phyloP scores from a whole-genome alignment of 2,797 vertebrate species.

The Uromys caudimaculatus region DNA sequence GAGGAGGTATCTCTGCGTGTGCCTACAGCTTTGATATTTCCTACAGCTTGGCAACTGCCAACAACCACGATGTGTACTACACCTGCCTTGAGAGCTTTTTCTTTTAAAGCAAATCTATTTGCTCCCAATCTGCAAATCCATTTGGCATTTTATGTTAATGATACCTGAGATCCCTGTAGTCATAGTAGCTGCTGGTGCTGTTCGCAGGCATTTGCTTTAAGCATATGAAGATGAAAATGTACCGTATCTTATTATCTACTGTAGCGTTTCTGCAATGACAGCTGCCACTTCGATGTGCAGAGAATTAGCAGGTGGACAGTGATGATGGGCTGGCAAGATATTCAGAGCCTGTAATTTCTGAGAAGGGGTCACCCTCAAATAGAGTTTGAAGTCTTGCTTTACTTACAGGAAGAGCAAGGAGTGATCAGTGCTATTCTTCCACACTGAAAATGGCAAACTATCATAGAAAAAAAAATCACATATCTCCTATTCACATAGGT shows the following conservation, averaged over 20 bases:
- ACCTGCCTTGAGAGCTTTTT: background rate
- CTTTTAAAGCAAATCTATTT: conserved; percentile 61
- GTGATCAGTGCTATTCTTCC: conserved; percentile 17
- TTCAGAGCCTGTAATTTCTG: conserved; percentile 61
- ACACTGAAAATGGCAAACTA: conserved; percentile 21
- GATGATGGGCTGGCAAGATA: conserved; percentile 63
- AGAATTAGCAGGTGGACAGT: conserved; percentile 76
- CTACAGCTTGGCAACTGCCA: background rate
- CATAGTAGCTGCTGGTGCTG: background rate
- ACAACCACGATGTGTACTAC: background rate
- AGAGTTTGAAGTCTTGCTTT: conserved; percentile 55
- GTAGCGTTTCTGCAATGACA: conserved; percentile 65
- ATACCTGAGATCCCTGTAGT: conserved; percentile 3
- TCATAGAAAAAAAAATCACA: background rate
- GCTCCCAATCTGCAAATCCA: conserved; percentile 59
- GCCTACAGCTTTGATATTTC: background rate
- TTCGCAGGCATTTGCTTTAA: conserved; percentile 69
- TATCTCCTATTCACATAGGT: background rate
- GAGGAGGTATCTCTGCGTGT: background rate
- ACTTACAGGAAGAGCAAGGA: conserved; percentile 17
- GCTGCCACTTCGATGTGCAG: conserved; percentile 53
- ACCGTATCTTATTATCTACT: conserved; percentile 65
- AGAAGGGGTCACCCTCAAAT: conserved; percentile 67
- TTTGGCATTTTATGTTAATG: conserved; percentile 72
- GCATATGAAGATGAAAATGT: conserved; percentile 70